Evolutionary conservation across 2,113 vertebrate species (phyloP), one percentile per base, ranked within the genome.

Genomic region (Lasiurus borealis): DNA sequence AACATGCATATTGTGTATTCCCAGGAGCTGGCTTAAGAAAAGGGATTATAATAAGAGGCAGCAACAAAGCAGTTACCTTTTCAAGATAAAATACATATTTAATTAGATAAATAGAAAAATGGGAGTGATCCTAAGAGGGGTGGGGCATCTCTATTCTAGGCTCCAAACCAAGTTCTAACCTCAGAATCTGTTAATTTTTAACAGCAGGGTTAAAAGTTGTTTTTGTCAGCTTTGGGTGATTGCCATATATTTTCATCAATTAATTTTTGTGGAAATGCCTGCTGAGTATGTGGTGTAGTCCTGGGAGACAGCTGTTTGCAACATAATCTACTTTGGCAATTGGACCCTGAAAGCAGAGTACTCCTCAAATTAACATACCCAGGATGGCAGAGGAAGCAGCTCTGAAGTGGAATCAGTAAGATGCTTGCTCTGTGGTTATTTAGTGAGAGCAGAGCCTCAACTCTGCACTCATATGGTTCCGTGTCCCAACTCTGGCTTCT

Each of bases 241-340:
- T 85, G 85, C 64, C 90, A 92, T 90, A 69, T 88, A 93, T 93
- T 97, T 96, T 91, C 64, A 48, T 85, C 93, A 92, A 86, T 96
- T 96, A 96, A 96, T 93, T 97, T 94, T 92, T 82, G 64, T 90
- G 93, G 82, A 71, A 62, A 90, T 87, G 77, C 69, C 87, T 96
- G 88, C 40, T 83, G 89, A 92, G 82, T 75, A 21, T 85, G 85
- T 78, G 85, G 36, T 66, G 19, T 46, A 78, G 88, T 77, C 52
- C 44, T 44, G 82, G 88, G 83, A 95, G 88, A 73, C 40, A 83
- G 95, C 66, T 92, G 46, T 83, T 94, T 69, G 85, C 54, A 92
- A 62, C 71, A 10, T 96, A 92, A 95, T 94, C 64, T 95, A 92
- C 94, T 92, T 96, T 95, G 95, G 90, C 90, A 95, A 72, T 69